Evolutionary conservation across 2,797 vertebrate species (phyloP).

Genomic region (Phylloscopus collybita): DNA sequence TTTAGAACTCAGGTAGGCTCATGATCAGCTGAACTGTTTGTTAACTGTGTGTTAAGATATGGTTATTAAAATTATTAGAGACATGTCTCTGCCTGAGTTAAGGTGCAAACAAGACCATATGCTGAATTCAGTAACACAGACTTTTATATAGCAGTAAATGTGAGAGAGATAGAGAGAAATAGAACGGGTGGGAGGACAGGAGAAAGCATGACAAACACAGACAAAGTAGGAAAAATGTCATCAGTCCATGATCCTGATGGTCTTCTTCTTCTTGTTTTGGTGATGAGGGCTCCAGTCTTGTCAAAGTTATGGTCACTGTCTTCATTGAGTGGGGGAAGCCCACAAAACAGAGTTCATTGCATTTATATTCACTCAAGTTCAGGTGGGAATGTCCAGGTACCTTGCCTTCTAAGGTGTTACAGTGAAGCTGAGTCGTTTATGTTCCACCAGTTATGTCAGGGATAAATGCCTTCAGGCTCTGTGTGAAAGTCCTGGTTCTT

Average conservation of each 20-base stretch:
- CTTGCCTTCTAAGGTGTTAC: neutral
- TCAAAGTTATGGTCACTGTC: neutral
- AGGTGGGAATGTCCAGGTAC: neutral
- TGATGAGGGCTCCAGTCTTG: neutral
- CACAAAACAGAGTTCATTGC: neutral
- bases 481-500: neutral
- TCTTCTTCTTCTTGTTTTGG: neutral
- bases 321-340: neutral
- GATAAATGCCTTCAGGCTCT: neutral
- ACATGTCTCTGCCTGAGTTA: neutral
- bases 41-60: neutral
- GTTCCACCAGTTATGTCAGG: neutral
- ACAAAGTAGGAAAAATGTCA: neutral
- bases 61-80: neutral
- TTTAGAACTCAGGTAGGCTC: neutral
- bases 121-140: neutral
- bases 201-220: neutral
- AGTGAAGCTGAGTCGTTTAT: neutral
- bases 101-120: neutral
- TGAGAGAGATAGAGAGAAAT: neutral
- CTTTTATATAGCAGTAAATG: neutral
- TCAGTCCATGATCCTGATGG: neutral
- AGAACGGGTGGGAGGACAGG: neutral
- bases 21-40: neutral
- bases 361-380: neutral